phyloP scores from a whole-genome alignment of 2,797 vertebrate species.

The Chrosomus eos region DNA sequence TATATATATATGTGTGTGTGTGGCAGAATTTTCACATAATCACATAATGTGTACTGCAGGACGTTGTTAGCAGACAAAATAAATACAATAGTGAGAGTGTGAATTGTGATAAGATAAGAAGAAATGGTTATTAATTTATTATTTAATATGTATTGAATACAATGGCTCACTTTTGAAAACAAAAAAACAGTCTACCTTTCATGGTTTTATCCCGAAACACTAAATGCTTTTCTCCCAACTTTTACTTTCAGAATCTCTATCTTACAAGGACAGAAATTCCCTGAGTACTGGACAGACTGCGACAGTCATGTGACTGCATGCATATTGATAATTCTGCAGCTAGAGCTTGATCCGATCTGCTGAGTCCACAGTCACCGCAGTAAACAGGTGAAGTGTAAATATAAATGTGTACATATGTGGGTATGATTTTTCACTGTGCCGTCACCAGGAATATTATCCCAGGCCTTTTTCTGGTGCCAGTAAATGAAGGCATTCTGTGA shows the following conservation, averaged over 20 bases:
- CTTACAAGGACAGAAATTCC: neutral
- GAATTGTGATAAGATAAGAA: neutral
- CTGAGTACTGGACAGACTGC: neutral
- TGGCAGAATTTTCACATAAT: neutral
- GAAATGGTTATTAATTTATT: neutral
- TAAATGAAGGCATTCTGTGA: neutral
- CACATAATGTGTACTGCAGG: neutral
- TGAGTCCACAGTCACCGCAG: neutral
- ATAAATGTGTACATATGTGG: neutral
- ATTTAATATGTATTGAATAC: neutral
- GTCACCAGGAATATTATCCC: neutral
- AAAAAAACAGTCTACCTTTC: neutral
- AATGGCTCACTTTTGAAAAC: neutral
- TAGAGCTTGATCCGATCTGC: neutral
- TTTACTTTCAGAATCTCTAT: neutral
- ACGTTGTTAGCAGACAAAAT: neutral
- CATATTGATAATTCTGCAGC: conserved; percentile 13
- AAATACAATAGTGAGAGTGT: neutral
- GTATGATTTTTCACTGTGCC: neutral
- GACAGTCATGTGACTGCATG: neutral
- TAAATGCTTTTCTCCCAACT: neutral
- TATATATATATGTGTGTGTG: neutral
- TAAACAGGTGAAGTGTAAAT: conserved; percentile 14
- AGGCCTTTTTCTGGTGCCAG: neutral
- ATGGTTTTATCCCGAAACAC: no score